phyloP scores from a whole-genome alignment of 1,140 invertebrate species.

The Samia ricini region DNA sequence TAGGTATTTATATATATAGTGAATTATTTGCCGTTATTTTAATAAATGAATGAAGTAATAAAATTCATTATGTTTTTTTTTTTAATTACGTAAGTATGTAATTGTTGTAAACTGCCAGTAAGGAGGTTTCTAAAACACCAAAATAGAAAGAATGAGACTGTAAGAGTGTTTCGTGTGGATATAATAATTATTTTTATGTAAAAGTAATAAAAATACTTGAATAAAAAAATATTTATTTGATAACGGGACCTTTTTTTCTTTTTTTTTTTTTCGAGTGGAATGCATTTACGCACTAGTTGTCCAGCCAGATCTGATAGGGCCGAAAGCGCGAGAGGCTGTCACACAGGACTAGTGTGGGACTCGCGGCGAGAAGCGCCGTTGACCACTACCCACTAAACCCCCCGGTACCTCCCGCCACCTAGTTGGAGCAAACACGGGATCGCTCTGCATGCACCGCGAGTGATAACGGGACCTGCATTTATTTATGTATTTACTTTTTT shows the following conservation, averaged over 20 bases:
- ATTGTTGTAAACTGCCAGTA: conserved; percentile 70
- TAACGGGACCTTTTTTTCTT: not conserved
- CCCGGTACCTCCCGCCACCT: no score
- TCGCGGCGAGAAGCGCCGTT: no score
- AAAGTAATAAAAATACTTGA: not conserved
- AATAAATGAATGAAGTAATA: conserved; percentile 18
- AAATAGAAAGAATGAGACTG: conserved; percentile 40
- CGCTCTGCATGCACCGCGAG: no score
- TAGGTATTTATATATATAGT: conserved; percentile 58
- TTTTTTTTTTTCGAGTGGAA: not conserved
- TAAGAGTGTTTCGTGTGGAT: conserved; percentile 23
- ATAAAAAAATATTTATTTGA: not conserved
- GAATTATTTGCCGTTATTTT: conserved; percentile 61
- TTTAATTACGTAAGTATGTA: conserved; percentile 48
- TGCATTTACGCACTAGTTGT: no score
- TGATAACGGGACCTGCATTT: no score
- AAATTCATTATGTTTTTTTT: conserved; percentile 22
- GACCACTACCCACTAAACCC: no score
- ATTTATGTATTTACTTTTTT: no score
- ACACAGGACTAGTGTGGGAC: no score
- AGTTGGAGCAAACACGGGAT: no score
- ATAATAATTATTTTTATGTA: conserved; percentile 1
- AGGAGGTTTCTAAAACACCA: conserved; percentile 67
- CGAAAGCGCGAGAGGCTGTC: no score
- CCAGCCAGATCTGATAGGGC: no score